These are phyloP conservation scores for Cheumatopsyche charites DNA, from an alignment of 1,140 invertebrate genomes.

Conservation along the genomic window DNA sequence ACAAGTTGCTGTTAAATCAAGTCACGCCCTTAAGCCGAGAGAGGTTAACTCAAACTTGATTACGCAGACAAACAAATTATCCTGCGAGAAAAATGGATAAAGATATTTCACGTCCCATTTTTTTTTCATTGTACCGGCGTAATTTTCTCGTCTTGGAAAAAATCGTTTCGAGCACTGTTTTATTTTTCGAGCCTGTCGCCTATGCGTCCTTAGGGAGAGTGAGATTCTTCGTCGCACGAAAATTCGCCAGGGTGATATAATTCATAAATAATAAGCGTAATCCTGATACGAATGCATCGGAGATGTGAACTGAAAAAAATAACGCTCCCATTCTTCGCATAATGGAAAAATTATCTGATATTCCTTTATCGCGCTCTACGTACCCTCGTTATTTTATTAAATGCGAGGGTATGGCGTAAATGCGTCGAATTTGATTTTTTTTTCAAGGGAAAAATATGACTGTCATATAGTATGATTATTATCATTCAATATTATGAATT, in stretches of 20 bases:
- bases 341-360: conserved; percentile 24
- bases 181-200: too few species aligned
- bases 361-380: background rate
- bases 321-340: conserved; percentile 3
- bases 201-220: too few species aligned
- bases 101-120: conserved; percentile 9
- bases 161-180: too few species aligned
- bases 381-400: conserved; percentile 28
- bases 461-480: background rate
- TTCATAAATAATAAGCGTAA: conserved; percentile 17
- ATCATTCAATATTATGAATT: too few species aligned
- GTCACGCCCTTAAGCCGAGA: conserved; percentile 27
- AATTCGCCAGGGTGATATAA: background rate
- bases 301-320: conserved; percentile 19
- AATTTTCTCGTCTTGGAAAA: too few species aligned
- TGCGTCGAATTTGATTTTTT: conserved; percentile 8
- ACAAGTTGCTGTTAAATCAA: conserved; percentile 6
- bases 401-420: background rate
- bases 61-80: conserved; percentile 33
- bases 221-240: too few species aligned
- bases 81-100: conserved; percentile 29
- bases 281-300: background rate
- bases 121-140: too few species aligned
- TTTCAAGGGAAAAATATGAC: background rate
- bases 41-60: conserved; percentile 34